phyloP scores from a whole-genome alignment of 2,797 vertebrate genomes.

The Sus cebifrons region DNA sequence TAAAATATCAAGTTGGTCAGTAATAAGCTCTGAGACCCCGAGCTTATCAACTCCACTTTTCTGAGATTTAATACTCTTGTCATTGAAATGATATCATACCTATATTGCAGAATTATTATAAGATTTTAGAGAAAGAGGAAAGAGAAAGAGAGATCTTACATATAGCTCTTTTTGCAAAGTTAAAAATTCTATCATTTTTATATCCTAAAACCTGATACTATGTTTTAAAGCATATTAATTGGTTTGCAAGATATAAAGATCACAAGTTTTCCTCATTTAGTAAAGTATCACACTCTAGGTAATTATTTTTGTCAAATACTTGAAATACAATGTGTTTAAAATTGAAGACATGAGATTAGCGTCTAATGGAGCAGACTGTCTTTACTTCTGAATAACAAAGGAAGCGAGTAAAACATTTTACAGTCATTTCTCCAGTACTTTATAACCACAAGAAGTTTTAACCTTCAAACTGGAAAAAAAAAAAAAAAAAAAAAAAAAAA shows the following conservation, averaged over 20 bases:
- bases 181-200: slow-evolving; percentile 56
- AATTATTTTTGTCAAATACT: slow-evolving; percentile 51
- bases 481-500: neutral
- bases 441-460: neutral
- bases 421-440: neutral
- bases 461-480: neutral
- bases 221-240: slow-evolving; percentile 67
- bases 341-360: neutral
- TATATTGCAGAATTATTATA: neutral
- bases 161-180: neutral
- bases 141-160: neutral
- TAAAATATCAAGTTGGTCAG: neutral
- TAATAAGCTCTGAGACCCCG: neutral
- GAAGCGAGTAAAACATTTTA: neutral
- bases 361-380: neutral
- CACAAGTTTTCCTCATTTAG: slow-evolving; percentile 11
- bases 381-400: neutral
- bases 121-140: neutral
- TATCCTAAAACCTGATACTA: neutral
- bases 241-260: slow-evolving; percentile 26
- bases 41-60: neutral
- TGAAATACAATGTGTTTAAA: slow-evolving; percentile 26
- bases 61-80: neutral
- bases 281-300: neutral
- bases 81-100: neutral